Percentiles rank a stretch among this genome's conserved stretches.
Evolutionary conservation across 1,140 invertebrate genomes (phyloP).

Genomic region (Drosophila kanapiae): DNA sequence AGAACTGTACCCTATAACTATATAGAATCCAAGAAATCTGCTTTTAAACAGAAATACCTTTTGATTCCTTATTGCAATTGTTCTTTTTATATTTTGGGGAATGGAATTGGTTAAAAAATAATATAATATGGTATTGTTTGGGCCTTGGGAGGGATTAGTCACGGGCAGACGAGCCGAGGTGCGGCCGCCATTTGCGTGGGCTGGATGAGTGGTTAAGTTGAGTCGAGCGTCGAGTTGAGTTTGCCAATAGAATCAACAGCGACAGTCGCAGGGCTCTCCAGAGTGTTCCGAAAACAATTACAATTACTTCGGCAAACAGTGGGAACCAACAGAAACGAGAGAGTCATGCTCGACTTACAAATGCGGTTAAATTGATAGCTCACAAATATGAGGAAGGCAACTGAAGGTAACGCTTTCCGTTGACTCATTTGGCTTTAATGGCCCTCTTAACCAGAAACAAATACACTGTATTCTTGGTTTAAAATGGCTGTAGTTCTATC

Average conservation of each 20-base stretch:
- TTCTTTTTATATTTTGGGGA: constrained; percentile 15
- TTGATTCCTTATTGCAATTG: constrained; percentile 29
- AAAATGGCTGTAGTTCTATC: no score
- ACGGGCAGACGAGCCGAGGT: constrained; percentile 40
- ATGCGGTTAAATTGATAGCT: constrained; percentile 24
- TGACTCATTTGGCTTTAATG: not conserved
- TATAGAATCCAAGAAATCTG: not conserved
- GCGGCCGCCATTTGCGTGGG: constrained; percentile 32
- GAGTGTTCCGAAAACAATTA: constrained; percentile 56
- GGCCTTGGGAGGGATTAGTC: constrained; percentile 28
- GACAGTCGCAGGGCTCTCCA: constrained; percentile 33
- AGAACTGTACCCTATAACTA: not conserved
- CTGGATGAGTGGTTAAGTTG: constrained; percentile 45
- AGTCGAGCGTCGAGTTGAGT: constrained; percentile 21
- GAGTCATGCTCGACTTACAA: constrained; percentile 35
- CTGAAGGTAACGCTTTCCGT: not conserved
- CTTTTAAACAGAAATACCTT: not conserved
- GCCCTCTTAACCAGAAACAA: not conserved
- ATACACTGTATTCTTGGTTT: not conserved
- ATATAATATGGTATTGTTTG: constrained; percentile 14
- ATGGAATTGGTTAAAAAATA: constrained; percentile 3
- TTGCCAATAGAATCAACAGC: constrained; percentile 72
- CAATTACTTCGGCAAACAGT: constrained; percentile 70
- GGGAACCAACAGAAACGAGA: constrained; percentile 23
- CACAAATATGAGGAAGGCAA: not conserved